A percentile compares a stretch with the other conserved stretches of the same genome.
Conservation (phyloP, 2,797 vertebrate genomes). For the Cuniculus paca region DNA sequence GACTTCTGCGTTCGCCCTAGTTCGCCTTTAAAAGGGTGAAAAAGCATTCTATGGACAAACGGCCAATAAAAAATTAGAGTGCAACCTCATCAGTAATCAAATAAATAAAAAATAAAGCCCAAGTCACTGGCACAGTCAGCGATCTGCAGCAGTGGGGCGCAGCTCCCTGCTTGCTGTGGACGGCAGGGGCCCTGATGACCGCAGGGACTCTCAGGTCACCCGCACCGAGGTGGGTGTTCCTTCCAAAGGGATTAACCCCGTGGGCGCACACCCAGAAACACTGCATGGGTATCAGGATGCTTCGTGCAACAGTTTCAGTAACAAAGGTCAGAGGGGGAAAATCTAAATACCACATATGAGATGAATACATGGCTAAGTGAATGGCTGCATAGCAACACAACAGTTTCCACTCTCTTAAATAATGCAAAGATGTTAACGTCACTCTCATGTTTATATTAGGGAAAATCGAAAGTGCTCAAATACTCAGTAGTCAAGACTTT, state of each 20-base stretch:
- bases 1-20: not conserved
- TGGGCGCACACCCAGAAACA: not conserved
- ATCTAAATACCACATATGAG: not conserved
- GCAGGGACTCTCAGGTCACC: not conserved
- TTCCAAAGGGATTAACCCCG: not conserved
- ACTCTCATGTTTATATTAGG: not conserved
- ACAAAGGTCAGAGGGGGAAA: slow-evolving; percentile 6
- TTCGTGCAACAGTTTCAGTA: not conserved
- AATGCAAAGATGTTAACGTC: not conserved
- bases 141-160: not conserved
- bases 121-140: not conserved
- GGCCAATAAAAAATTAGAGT: not conserved
- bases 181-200: not conserved
- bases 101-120: slow-evolving; percentile 1
- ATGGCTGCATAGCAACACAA: not conserved
- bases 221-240: not conserved
- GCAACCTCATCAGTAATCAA: not conserved
- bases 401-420: not conserved
- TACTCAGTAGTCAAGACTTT: not conserved
- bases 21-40: not conserved
- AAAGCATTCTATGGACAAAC: not conserved
- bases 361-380: not conserved
- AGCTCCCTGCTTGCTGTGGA: not conserved
- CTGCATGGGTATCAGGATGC: not conserved
- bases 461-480: not conserved